Evolutionary conservation across 1,140 invertebrate genomes (phyloP).

Genomic region (Panonychus citri): DNA sequence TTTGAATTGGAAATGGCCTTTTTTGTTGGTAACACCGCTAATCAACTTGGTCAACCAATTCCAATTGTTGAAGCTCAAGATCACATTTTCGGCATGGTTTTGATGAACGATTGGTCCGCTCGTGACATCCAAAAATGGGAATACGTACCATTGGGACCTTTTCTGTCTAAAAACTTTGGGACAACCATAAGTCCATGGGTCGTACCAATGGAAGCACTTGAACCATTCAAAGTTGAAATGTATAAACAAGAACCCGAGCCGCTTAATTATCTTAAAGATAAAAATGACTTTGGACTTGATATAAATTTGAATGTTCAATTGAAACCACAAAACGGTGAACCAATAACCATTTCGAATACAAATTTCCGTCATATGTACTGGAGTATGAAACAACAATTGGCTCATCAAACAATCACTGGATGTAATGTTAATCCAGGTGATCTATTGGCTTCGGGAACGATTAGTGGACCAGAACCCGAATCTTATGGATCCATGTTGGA

Average conservation of each 20-base stretch:
- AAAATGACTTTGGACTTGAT: constrained; percentile 71
- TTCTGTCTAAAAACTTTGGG: constrained; percentile 82
- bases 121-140: constrained; percentile 57
- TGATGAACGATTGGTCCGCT: constrained; percentile 99
- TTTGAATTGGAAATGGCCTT: constrained; percentile 96
- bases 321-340: constrained; percentile 29
- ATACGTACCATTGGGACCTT: constrained; percentile 92
- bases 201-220: constrained; percentile 77
- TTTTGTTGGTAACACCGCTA: constrained; percentile 56
- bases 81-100: constrained; percentile 87
- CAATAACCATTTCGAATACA: constrained; percentile 19
- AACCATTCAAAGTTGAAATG: constrained; percentile 60
- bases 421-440: constrained; percentile 88
- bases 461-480: constrained; percentile 64
- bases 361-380: constrained; percentile 61
- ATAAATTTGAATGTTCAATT: constrained; percentile 73
- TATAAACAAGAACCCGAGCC: constrained; percentile 45
- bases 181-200: constrained; percentile 95
- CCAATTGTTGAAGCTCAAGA: constrained; percentile 56
- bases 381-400: constrained; percentile 87
- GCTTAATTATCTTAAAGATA: constrained; percentile 64
- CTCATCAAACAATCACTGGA: constrained; percentile 85
- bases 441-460: constrained; percentile 77
- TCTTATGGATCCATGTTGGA: constrained; percentile 86
- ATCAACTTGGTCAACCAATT: constrained; percentile 54